phyloP scores from a whole-genome alignment of 2,113 vertebrate genomes.

The Takifugu flavidus region DNA sequence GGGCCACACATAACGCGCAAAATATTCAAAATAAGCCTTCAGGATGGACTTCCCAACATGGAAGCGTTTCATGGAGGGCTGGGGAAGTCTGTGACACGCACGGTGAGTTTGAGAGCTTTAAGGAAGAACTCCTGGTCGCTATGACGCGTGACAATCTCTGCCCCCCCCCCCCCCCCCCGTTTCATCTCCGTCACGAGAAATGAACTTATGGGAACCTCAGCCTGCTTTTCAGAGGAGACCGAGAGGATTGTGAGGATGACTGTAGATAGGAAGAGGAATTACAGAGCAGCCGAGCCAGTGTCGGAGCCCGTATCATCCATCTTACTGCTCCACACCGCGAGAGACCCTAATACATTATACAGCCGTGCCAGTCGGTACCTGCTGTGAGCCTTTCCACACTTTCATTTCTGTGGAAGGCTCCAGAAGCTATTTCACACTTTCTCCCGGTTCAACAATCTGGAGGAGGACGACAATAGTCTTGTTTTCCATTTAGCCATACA shows the following conservation, averaged over 20 bases:
- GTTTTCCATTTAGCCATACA: not conserved
- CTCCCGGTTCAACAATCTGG: conserved; percentile 1
- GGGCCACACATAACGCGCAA: not conserved
- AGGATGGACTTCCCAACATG: not conserved
- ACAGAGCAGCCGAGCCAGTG: conserved; percentile 19
- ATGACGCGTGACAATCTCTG: too few relatives aligned
- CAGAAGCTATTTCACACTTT: conserved; percentile 14
- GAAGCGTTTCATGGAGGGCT: too few relatives aligned
- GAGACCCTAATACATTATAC: conserved; percentile 36
- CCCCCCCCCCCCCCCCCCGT: too few relatives aligned
- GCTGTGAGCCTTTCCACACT: conserved; percentile 19
- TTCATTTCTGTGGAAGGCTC: conserved; percentile 6
- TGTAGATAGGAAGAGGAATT: conserved; percentile 35
- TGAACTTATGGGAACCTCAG: not conserved
- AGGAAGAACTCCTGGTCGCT: too few relatives aligned
- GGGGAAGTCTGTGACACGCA: too few relatives aligned
- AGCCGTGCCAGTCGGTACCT: conserved; percentile 38
- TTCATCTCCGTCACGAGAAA: not conserved
- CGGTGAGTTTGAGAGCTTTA: too few relatives aligned
- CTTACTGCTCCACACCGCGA: conserved; percentile 30
- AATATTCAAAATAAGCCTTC: not conserved
- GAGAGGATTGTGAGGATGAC: conserved; percentile 23
- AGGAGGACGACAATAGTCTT: not conserved
- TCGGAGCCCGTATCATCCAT: conserved; percentile 45
- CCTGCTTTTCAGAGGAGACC: conserved; percentile 22